Evolutionary conservation across 2,888 invertebrate genomes (phyloP), one percentile per base, ranked within the genome.

Genomic region (Ormyrus nitidulus): DNA sequence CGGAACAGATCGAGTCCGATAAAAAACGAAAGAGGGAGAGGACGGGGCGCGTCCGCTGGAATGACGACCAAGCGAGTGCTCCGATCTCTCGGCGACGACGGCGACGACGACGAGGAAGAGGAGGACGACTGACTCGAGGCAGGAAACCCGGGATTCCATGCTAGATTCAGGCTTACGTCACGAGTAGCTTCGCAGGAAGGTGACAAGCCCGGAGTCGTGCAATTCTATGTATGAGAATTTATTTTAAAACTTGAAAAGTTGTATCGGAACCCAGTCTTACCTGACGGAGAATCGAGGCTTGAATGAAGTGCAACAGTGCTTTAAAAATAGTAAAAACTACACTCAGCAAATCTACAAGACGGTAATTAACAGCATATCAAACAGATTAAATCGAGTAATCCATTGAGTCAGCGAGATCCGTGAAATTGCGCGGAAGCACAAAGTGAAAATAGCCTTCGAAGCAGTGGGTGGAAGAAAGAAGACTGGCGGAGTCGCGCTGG

Each of bases 121-220:
- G 49, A 66, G 56, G 34, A 34, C 34, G 53, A 51, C 56, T 7
- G 64, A 65, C 73, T 64, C 58, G 56, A 56, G 64, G 64, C 34
- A 69, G 44, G 58, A 64, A 49, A 53, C 70, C 75, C 75, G 70
- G 79, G 70, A 65, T 70, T 64, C 59, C 70, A 70, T 61, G 61
- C 13, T 34, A 6, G 5, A 66, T 70, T 10, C 49, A 62, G 53
- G 34, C 34, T 34, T 34, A 61, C 61, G 51, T 61, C 34, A 64
- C 34, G 34, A 34, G 34, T 34, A 34, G 34, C 34, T 34, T 34
- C 4, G 34, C 2, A 2, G 34, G 34, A 34, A 34, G 34, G 34
- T 34, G 34, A 4, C 34, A 34, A 34, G 34, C 34, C 34, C 34
- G 34, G 34, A 34, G 34, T 34, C 34, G 34, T 34, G 34, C 34